These are phyloP conservation scores for Varanus komodoensis DNA, from an alignment of 2,113 vertebrate genomes.

Conservation along the genomic window DNA sequence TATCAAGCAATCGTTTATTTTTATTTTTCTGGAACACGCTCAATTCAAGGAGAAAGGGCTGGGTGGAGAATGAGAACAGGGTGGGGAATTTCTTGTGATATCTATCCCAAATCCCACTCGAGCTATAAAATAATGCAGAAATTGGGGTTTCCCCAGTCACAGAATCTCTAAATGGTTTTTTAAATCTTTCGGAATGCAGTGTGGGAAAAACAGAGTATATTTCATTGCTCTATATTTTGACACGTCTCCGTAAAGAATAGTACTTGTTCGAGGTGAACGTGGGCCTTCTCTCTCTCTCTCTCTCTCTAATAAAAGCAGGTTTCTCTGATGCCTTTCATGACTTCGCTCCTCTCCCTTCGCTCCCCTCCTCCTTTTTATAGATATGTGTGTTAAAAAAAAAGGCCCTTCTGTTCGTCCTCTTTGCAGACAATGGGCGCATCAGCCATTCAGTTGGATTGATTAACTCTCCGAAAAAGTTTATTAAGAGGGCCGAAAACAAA, in stretches of 20 bases:
- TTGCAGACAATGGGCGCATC: conserved; percentile 90
- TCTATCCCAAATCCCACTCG: conserved; percentile 30
- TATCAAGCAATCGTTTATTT: not conserved
- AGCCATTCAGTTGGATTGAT: conserved; percentile 98
- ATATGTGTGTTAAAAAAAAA: conserved; percentile 38
- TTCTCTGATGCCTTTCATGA: conserved; percentile 78
- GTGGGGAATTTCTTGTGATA: conserved; percentile 25
- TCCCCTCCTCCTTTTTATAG: conserved; percentile 33
- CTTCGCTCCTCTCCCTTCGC: conserved; percentile 25
- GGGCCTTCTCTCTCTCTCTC: not conserved
- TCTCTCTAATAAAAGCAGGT: conserved; percentile 52
- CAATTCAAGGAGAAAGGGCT: not conserved
- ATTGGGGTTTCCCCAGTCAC: too few relatives aligned
- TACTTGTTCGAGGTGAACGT: conserved; percentile 66
- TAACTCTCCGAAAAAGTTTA: conserved; percentile 99
- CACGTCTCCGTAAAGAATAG: conserved; percentile 40
- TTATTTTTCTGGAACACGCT: not conserved
- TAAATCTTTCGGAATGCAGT: not conserved
- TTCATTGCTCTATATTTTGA: conserved; percentile 25
- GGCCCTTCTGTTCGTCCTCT: conserved; percentile 89
- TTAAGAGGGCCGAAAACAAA: conserved; percentile 97
- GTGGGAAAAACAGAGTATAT: not conserved
- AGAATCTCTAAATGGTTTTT: not conserved
- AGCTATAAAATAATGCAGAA: too few relatives aligned
- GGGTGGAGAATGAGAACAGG: not conserved